Conservation (phyloP, 2,888 invertebrate genomes). For the Tubulanus polymorphus region DNA sequence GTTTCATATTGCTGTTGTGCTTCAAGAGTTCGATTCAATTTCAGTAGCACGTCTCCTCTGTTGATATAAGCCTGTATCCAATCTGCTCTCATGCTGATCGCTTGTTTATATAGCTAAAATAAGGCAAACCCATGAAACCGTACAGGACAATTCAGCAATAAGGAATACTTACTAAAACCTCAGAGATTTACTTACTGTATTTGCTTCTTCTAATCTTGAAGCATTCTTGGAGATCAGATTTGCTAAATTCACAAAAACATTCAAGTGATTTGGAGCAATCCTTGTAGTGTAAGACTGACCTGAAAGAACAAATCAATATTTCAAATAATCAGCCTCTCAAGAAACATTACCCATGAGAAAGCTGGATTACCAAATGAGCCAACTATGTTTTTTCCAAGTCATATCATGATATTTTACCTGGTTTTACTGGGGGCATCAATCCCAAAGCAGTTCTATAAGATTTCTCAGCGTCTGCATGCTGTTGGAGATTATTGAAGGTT, state of each 20-base stretch:
- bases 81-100: constrained; percentile 94
- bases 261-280: constrained; percentile 91
- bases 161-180: background rate
- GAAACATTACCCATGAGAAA: background rate
- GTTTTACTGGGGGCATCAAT: constrained; percentile 46
- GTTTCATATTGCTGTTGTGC: constrained; percentile 92
- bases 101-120: constrained; percentile 75
- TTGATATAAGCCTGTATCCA: constrained; percentile 94
- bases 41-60: constrained; percentile 91
- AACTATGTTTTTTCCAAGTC: background rate
- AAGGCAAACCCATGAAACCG: background rate
- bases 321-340: background rate
- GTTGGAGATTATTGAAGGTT: constrained; percentile 86
- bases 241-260: constrained; percentile 91
- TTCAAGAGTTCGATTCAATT: constrained; percentile 87
- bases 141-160: background rate
- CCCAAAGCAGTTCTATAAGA: constrained; percentile 73
- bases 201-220: constrained; percentile 88
- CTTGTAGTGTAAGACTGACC: constrained; percentile 93
- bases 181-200: constrained; percentile 58
- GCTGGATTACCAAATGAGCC: background rate
- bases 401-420: constrained; percentile 27
- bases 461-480: constrained; percentile 83
- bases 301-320: constrained; percentile 52
- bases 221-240: constrained; percentile 90